phyloP scores from a whole-genome alignment of 2,888 invertebrate genomes.

The Microplitis manilae region DNA sequence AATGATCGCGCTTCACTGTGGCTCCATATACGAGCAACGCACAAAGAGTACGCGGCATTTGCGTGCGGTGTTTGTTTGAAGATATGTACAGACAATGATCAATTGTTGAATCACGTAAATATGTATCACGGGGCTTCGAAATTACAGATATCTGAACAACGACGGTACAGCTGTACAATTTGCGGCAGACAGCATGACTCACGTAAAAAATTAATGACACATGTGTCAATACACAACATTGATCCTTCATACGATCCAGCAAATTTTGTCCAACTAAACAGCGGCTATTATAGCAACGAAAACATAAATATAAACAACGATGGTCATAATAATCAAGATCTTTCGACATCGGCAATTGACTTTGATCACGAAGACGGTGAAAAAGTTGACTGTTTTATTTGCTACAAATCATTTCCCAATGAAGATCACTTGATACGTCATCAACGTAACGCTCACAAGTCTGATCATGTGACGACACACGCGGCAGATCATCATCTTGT shows the following conservation, averaged over 20 bases:
- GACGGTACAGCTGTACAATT: conserved; percentile 72
- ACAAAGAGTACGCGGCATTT: conserved; percentile 73
- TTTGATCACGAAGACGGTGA: conserved; percentile 65
- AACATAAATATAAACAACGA: conserved; percentile 61
- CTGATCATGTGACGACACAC: conserved; percentile 51
- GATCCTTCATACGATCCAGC: conserved; percentile 73
- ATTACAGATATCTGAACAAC: conserved; percentile 66
- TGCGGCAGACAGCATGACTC: conserved; percentile 76
- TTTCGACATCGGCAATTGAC: conserved; percentile 51
- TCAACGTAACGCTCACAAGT: conserved; percentile 70
- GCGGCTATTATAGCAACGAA: conserved; percentile 64
- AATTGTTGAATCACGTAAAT: conserved; percentile 73
- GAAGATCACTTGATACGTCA: conserved; percentile 72
- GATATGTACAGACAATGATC: conserved; percentile 72
- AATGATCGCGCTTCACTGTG: conserved; percentile 74
- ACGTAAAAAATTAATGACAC: conserved; percentile 73
- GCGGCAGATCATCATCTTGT: conserved; percentile 11
- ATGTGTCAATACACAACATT: conserved; percentile 75
- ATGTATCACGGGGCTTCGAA: conserved; percentile 72
- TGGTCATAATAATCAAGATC: conserved; percentile 53
- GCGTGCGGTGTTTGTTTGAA: conserved; percentile 75
- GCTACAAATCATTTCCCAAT: conserved; percentile 71
- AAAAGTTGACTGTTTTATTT: conserved; percentile 70
- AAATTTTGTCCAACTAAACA: conserved; percentile 72
- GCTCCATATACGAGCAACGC: conserved; percentile 74